Evolutionary conservation across 2,888 invertebrate genomes (phyloP).

Genomic region (Chironomus tentans): DNA sequence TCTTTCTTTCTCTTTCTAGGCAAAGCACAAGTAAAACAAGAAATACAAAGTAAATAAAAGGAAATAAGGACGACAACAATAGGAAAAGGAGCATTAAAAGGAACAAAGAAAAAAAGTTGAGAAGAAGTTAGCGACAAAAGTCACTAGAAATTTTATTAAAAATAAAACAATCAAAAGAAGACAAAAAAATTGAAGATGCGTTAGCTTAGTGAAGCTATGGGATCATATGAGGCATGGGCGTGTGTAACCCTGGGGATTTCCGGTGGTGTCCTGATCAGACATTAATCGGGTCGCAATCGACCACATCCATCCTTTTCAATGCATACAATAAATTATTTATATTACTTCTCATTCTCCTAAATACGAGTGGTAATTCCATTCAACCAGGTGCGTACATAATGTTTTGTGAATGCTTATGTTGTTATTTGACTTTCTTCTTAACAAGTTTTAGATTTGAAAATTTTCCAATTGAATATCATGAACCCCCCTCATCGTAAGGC

Average conservation of each 20-base stretch:
- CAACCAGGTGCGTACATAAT: constrained; percentile 32
- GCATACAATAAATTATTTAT: constrained; percentile 21
- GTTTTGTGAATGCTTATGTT: background rate
- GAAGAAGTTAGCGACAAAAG: background rate
- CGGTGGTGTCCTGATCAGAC: constrained; percentile 48
- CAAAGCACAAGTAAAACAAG: background rate
- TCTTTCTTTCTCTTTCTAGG: background rate
- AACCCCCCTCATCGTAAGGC: too few species aligned
- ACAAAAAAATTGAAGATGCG: constrained; percentile 7
- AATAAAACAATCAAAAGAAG: background rate
- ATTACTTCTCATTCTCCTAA: constrained; percentile 19
- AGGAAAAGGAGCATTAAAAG: background rate
- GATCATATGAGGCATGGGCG: constrained; percentile 79
- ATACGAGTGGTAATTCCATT: constrained; percentile 24
- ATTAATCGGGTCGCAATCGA: constrained; percentile 51
- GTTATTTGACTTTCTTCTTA: background rate
- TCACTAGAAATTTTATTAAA: too few species aligned
- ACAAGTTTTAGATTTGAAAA: background rate
- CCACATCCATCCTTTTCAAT: constrained; percentile 46
- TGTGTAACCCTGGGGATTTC: constrained; percentile 72
- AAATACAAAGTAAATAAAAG: background rate
- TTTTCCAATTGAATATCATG: background rate
- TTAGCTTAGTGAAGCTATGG: constrained; percentile 48
- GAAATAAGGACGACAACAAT: background rate
- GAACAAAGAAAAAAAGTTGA: background rate